These are phyloP conservation scores for Drosophila limbata DNA, from an alignment of 2,888 invertebrate species.

Conservation along the genomic window DNA sequence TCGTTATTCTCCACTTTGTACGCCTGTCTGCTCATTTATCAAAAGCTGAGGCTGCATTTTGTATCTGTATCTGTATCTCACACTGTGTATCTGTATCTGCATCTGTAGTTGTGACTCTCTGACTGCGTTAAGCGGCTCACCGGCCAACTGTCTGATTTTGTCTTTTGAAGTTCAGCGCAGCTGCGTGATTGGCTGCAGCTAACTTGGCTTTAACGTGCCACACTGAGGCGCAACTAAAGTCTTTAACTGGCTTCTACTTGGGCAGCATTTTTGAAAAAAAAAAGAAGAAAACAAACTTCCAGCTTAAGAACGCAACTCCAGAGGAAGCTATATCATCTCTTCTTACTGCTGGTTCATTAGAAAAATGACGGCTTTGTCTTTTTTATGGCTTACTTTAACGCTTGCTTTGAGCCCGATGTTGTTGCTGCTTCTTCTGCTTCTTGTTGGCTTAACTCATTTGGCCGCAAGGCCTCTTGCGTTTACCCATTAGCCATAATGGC, in stretches of 20 bases:
- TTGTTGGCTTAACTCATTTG: conserved; percentile 81
- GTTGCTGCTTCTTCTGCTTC: conserved; percentile 43
- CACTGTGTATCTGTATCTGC: conserved; percentile 15
- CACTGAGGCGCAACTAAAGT: conserved; percentile 74
- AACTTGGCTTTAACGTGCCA: conserved; percentile 51
- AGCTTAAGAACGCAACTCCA: conserved; percentile 15
- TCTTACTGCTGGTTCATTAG: conserved; percentile 67
- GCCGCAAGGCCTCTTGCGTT: conserved; percentile 60
- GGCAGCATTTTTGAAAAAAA: conserved; percentile 35
- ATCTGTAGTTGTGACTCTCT: conserved; percentile 46
- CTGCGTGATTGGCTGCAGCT: conserved; percentile 82
- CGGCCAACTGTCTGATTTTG: conserved; percentile 70
- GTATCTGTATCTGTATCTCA: conserved; percentile 31
- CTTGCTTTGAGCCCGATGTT: conserved; percentile 54
- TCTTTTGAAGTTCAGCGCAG: conserved; percentile 84
- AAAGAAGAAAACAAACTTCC: conserved; percentile 7
- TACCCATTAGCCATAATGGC: conserved; percentile 79
- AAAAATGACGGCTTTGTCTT: conserved; percentile 81
- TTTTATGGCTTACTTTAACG: conserved; percentile 81
- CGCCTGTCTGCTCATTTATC: conserved; percentile 83
- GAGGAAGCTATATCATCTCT: conserved; percentile 23
- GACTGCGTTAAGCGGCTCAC: conserved; percentile 75
- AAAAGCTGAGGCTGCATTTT: conserved; percentile 68
- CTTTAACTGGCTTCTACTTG: conserved; percentile 77
- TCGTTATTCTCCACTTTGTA: conserved; percentile 80